phyloP scores from a whole-genome alignment of 2,888 invertebrate genomes.

The Eupithecia insigniata region DNA sequence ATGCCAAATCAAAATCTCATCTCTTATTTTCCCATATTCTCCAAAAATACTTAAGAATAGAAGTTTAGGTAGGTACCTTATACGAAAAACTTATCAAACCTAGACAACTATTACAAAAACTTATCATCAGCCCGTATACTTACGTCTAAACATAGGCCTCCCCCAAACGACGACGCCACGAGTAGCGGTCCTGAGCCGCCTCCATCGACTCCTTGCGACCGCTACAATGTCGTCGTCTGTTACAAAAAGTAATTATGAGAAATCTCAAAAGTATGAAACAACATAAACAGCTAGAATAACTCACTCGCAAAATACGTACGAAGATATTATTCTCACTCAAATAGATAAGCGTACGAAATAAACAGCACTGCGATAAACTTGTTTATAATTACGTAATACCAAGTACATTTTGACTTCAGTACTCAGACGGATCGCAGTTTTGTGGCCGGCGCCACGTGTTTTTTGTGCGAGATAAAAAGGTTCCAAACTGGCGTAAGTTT shows the following conservation, averaged over 20 bases:
- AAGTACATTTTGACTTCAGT: conserved; percentile 8
- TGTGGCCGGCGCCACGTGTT: conserved; percentile 35
- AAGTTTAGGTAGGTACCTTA: no score
- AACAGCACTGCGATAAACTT: conserved; percentile 38
- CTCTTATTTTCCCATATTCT: no score
- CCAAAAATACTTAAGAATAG: no score
- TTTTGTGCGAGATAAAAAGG: conserved; percentile 23
- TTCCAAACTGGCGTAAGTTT: conserved; percentile 41
- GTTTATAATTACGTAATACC: conserved; percentile 43
- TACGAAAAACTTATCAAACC: no score
- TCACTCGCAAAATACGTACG: not conserved
- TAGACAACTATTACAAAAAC: no score
- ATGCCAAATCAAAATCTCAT: no score
- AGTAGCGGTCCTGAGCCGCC: no score
- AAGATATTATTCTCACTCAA: conserved; percentile 30
- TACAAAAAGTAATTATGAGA: not conserved
- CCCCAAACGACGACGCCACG: no score
- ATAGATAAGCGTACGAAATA: conserved; percentile 37
- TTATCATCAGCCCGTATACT: no score
- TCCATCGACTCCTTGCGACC: no score
- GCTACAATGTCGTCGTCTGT: no score
- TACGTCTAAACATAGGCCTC: no score
- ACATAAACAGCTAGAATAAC: not conserved
- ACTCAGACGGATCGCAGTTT: conserved; percentile 31
- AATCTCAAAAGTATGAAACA: not conserved